phyloP scores from a whole-genome alignment of 2,113 vertebrate genomes.

The Chunga burmeisteri region DNA sequence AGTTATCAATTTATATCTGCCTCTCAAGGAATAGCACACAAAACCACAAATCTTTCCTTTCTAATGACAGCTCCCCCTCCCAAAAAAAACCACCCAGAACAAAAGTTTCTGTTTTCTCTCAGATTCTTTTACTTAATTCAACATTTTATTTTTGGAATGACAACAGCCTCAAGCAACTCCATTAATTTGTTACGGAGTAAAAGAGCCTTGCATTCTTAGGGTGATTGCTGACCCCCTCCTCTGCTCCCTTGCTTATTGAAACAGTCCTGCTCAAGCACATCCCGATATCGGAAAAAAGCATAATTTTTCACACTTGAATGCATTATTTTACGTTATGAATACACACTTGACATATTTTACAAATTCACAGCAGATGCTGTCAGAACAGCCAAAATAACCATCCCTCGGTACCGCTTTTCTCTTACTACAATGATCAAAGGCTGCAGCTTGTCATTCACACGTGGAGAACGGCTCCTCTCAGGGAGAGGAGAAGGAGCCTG shows the following conservation, averaged over 20 bases:
- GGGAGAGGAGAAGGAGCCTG: neutral
- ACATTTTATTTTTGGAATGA: conserved; percentile 20
- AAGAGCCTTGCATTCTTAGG: conserved; percentile 40
- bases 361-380: neutral
- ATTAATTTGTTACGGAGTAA: conserved; percentile 35
- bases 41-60: neutral
- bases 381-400: neutral
- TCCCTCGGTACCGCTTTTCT: neutral
- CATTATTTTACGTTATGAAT: neutral
- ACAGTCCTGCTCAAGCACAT: neutral
- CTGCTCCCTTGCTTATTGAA: neutral
- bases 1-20: neutral
- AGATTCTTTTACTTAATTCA: conserved; percentile 9
- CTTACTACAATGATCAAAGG: neutral
- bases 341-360: neutral
- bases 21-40: neutral
- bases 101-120: neutral
- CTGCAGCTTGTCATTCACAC: conserved; percentile 13
- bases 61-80: neutral
- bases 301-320: neutral
- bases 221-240: neutral
- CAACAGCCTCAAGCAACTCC: conserved; percentile 34
- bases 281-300: neutral
- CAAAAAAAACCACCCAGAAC: neutral
- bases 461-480: neutral